phyloP scores from a whole-genome alignment of 2,797 vertebrate genomes.

The Propithecus perrieri region DNA sequence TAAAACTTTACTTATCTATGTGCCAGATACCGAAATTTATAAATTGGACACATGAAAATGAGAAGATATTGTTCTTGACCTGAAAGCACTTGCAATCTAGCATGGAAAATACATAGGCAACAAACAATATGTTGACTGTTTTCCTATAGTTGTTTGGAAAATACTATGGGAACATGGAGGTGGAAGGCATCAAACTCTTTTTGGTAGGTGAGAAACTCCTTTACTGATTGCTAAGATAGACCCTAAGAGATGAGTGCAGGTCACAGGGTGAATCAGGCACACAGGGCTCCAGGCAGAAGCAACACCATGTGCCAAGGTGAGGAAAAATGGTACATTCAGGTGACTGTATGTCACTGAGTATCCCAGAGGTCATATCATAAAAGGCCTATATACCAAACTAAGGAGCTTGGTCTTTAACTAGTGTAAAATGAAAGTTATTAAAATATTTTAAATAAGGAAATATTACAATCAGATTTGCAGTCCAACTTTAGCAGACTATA shows the following conservation, averaged over 20 bases:
- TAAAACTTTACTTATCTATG: neutral
- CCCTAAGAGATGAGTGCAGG: neutral
- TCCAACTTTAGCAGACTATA: neutral
- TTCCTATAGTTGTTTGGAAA: neutral
- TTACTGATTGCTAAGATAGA: neutral
- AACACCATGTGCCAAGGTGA: neutral
- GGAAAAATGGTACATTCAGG: neutral
- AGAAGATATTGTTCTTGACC: neutral
- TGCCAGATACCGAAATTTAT: neutral
- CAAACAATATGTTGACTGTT: neutral
- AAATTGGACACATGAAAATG: neutral
- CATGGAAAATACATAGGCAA: neutral
- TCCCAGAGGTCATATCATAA: neutral
- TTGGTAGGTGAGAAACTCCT: neutral
- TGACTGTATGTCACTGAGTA: neutral
- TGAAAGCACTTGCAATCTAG: neutral
- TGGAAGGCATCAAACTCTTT: neutral
- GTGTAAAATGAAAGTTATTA: neutral
- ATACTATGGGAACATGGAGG: neutral
- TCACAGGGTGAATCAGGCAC: neutral
- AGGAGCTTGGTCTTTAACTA: neutral
- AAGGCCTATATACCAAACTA: neutral
- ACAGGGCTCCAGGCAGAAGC: neutral
- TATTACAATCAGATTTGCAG: neutral
- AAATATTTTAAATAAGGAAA: neutral